Conservation (phyloP, 2,888 invertebrate genomes). For the Reticulitermes lucifugus region DNA sequence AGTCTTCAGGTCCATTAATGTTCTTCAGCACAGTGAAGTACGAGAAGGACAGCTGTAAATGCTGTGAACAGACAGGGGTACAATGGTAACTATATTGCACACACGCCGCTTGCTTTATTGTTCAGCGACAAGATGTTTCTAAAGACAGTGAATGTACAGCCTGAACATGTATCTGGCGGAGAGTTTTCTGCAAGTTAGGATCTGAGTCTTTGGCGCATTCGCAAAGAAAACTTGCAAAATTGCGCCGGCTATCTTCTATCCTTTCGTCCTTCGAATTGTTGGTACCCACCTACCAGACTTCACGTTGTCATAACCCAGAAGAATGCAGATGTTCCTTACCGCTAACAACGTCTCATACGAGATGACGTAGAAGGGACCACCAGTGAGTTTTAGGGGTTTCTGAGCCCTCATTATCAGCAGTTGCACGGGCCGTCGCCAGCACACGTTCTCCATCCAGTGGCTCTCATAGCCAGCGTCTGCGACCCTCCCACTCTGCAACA, state of each 20-base stretch:
- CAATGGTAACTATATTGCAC: too few species aligned
- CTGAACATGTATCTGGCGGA: too few species aligned
- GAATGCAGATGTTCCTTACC: not conserved
- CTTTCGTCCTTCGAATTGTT: too few species aligned
- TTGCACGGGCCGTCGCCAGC: not conserved
- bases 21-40: slow-evolving; percentile 18
- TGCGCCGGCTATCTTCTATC: too few species aligned
- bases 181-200: too few species aligned
- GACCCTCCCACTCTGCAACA: slow-evolving; percentile 5
- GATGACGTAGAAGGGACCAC: slow-evolving; percentile 19
- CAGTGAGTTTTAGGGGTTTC: not conserved
- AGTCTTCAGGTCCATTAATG: not conserved
- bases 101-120: too few species aligned
- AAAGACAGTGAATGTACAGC: too few species aligned
- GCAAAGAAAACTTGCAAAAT: too few species aligned
- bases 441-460: not conserved
- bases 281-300: too few species aligned
- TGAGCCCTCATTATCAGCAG: slow-evolving; percentile 14
- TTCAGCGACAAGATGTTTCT: too few species aligned
- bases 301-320: too few species aligned
- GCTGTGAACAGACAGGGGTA: not conserved
- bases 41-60: not conserved
- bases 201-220: too few species aligned
- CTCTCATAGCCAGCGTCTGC: slow-evolving; percentile 5
- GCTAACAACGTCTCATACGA: slow-evolving; percentile 5